Evolutionary conservation across 2,888 invertebrate genomes (phyloP).

Genomic region (Dicranocentrus wangi): DNA sequence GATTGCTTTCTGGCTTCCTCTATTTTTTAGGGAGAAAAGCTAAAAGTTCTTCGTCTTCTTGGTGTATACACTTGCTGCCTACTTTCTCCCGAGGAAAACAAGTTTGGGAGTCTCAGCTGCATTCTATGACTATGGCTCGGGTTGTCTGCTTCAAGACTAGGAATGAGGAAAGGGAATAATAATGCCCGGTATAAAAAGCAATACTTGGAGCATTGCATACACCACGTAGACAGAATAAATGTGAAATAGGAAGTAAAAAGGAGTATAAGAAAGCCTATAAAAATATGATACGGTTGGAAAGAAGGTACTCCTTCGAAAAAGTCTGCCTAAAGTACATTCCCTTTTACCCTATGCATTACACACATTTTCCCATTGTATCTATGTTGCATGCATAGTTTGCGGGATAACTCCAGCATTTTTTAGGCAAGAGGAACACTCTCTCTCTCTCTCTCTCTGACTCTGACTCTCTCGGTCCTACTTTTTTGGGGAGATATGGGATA

Average conservation of each 20-base stretch:
- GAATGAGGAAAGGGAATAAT: slow-evolving; percentile 38
- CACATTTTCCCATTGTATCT: slow-evolving; percentile 16
- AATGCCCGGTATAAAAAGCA: slow-evolving; percentile 28
- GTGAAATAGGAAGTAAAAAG: slow-evolving; percentile 43
- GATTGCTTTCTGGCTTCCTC: slow-evolving; percentile 56
- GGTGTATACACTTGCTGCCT: too few relatives aligned
- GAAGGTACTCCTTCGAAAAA: too few relatives aligned
- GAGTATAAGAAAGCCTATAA: too few relatives aligned
- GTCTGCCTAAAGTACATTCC: too few relatives aligned
- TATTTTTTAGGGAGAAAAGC: slow-evolving; percentile 16
- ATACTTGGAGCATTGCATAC: slow-evolving; percentile 14
- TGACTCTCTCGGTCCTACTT: too few relatives aligned
- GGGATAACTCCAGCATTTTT: slow-evolving; percentile 49
- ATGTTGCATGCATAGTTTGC: slow-evolving; percentile 14
- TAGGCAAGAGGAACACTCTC: neutral
- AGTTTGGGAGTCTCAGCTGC: slow-evolving; percentile 45
- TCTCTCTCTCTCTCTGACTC: slow-evolving; percentile 10
- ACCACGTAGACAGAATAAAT: slow-evolving; percentile 34
- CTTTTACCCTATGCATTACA: neutral
- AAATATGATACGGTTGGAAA: too few relatives aligned
- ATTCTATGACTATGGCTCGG: neutral
- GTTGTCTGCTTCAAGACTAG: slow-evolving; percentile 4
- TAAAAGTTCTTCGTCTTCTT: slow-evolving; percentile 6
- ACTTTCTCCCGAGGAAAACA: slow-evolving; percentile 37
- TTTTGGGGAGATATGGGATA: neutral